Evolutionary conservation across 1,140 invertebrate genomes (phyloP).

Genomic region (Drosophila triauraria): DNA sequence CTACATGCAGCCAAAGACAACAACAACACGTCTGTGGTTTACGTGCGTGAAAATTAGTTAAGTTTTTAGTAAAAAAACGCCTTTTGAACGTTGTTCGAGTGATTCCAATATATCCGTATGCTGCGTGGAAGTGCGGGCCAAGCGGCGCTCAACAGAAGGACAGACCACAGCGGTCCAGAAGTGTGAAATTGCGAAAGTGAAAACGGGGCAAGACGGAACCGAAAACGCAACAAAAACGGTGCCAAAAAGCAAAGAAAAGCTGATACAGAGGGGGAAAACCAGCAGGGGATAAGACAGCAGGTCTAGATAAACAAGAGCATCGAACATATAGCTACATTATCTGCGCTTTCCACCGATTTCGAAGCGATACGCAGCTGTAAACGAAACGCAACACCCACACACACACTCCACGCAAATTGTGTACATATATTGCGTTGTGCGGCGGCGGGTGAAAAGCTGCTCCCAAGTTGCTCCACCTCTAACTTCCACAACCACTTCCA

Average conservation of each 20-base stretch:
- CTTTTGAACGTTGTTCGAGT: conserved; percentile 28
- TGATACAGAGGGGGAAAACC: conserved; percentile 3
- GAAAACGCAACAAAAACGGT: conserved; percentile 53
- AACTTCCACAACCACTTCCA: conserved; percentile 5
- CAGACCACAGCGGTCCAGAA: conserved; percentile 25
- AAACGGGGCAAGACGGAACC: conserved; percentile 43
- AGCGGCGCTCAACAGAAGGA: conserved; percentile 26
- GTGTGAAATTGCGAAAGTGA: conserved; percentile 60
- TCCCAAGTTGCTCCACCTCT: conserved; percentile 38
- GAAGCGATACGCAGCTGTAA: conserved; percentile 17
- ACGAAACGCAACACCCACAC: conserved; percentile 29
- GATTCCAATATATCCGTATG: conserved; percentile 51
- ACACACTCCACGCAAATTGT: conserved; percentile 27
- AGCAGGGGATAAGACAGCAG: conserved; percentile 20
- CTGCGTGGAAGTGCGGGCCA: conserved; percentile 29
- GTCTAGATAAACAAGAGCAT: conserved; percentile 15
- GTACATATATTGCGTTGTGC: conserved; percentile 61
- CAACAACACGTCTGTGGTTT: conserved; percentile 60
- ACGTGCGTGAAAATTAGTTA: conserved; percentile 81
- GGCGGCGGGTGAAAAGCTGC: conserved; percentile 22
- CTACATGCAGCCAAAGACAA: conserved; percentile 47
- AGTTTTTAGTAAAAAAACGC: conserved; percentile 70
- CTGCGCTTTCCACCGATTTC: conserved; percentile 26
- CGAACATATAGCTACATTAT: conserved; percentile 4
- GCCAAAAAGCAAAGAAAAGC: conserved; percentile 49